Base-by-base conservation (phyloP, 2,113 vertebrate species). In the Melanerpes formicivorus region DNA sequence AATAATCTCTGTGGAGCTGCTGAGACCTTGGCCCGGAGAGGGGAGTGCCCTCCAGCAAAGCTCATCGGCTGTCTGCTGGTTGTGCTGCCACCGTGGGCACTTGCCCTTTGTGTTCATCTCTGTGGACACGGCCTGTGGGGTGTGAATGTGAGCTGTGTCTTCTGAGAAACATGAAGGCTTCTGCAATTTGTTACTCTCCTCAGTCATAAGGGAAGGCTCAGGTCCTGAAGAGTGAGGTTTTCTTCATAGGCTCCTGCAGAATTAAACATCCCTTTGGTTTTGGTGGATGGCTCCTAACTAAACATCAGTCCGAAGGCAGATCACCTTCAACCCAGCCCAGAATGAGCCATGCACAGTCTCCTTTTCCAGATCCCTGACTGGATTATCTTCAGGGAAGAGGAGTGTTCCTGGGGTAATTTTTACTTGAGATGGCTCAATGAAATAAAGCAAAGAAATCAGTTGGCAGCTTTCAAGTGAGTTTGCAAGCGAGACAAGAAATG, bases 391-490 rank as follows among this genome's bases (percentile, higher is more conserved):
- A 48, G 25, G 52, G 84, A 63, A 34, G 30, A 78, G 15, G 65
- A 76, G 13, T 22, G 9, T 79, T 93, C 58, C 34, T 48, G 46
- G 64, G 64, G 10, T 55, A 30, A 16, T 32, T 91, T 82, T 89
- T 44, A 10, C 55, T 87, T 90, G 81, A 62, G 5, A 3, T 52
- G 70, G 82, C 46, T 93, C 72, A 64, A 7, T 58, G 55, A 92
- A 87, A 17, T 40, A 62, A 84, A 86, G 32, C 2, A 3, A 70
- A 78, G n/a, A 50, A 77, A 60, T 78, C 67, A 78, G 46, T 27
- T 90, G 79, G 72, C 78, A 84, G 44, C 50, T 85, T 82, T 56
- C 50, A 82, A 89, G 59, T 23, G 78, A 90, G 11, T 87, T 82
- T 95, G 64, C 42, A 66, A 74, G 82, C 0, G 25, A 65, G 64